Base-by-base conservation (phyloP, 37 sponge, comb jelly and placozoan genomes). In the Chondrilla cf. caribensis region DNA sequence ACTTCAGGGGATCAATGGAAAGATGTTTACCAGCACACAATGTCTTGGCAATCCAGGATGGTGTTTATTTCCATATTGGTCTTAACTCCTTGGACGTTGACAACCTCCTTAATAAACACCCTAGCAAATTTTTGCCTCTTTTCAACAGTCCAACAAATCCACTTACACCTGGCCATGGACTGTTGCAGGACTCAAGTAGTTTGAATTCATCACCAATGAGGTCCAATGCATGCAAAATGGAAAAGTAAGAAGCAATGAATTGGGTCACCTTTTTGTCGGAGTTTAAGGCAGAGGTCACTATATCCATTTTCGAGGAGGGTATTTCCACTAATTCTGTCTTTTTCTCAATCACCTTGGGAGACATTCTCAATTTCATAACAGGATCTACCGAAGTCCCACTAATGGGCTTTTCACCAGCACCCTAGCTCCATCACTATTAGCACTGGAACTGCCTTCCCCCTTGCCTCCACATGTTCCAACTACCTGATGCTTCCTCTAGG, bases 41-140 rank as follows among this genome's bases (percentile, higher is more conserved):
- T 67, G 68, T 26, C 32, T 33, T 67, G 29, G 68, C 68, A n/a
- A 67, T 67, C 35, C 68, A 67, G 4, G 68, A 67, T 29, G 33
- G 29, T 28, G 11, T 67, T 3, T 67, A 33, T 33, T 67, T 67
- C 4, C 68, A 67, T 67, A 33, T 67, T 28, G 68, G 32, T 33
- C 68, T 67, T 28, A 29, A 67, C 35, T 67, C 68, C 68, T 67
- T 67, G 32, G 68, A 33, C 15, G 68, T 67, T 26, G 68, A 33
- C 4, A 26, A 67, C 35, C 5, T 67, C 32, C 68, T 67, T 33
- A 67, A 33, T 18, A 67, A 67, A 29, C 26, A 67, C 32, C 68
- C 68, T 18, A 28, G 29, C 22, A 6, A 9, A 60, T 60, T 60
- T 60, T 15, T 60, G 24, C 28, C 64, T 7, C 64, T 60, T 22